Percentiles rank a stretch among this genome's conserved stretches.
phyloP scores from a whole-genome alignment of 2,888 invertebrate genomes.

The Temnothorax ravouxi region DNA sequence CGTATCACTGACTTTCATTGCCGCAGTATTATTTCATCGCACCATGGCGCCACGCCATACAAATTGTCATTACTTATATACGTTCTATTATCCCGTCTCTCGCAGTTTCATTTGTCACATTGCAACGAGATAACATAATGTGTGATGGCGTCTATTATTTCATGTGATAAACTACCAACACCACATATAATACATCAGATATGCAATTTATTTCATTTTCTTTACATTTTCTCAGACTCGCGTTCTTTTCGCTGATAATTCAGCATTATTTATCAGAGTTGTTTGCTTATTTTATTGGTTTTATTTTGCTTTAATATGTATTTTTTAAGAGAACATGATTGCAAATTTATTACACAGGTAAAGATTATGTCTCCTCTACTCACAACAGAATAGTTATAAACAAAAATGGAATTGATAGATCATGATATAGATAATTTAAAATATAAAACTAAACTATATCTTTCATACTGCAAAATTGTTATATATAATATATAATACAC shows the following conservation, averaged over 20 bases:
- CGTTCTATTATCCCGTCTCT: background rate
- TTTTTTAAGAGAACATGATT: background rate
- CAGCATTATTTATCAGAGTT: background rate
- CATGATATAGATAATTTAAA: background rate
- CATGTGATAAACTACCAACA: background rate
- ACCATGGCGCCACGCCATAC: background rate
- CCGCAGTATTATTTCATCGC: background rate
- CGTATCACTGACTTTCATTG: background rate
- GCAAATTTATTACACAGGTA: background rate
- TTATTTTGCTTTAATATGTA: background rate
- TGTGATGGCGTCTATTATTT: background rate
- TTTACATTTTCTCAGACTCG: background rate
- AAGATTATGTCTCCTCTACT: background rate
- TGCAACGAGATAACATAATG: background rate
- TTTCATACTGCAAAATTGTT: background rate
- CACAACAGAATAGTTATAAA: background rate
- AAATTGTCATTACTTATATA: background rate
- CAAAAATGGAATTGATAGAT: background rate
- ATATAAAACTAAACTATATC: background rate
- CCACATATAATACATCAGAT: background rate
- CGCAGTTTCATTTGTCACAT: slow-evolving; percentile 11
- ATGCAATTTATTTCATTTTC: background rate
- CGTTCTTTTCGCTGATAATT: background rate
- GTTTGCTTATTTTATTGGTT: background rate
- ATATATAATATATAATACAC: too few species aligned